Percentiles rank a stretch among this genome's conserved stretches.
phyloP scores from a whole-genome alignment of 2,113 vertebrate genomes.

The Aptenodytes forsteri region DNA sequence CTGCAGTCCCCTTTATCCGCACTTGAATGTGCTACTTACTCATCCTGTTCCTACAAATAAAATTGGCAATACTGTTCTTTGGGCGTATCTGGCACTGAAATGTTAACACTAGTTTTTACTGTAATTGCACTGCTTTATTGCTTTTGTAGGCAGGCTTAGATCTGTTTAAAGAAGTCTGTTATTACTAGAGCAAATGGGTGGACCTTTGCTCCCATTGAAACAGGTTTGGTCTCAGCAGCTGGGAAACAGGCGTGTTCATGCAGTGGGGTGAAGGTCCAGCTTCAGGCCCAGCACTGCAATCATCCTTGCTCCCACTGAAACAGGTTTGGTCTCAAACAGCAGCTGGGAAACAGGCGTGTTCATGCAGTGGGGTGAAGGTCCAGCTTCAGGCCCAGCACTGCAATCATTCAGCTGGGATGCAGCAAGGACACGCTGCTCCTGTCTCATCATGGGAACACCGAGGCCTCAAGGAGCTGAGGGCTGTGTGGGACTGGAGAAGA shows the following conservation, averaged over 20 bases:
- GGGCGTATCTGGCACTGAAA: neutral
- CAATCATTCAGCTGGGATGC: neutral
- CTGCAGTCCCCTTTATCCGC: neutral
- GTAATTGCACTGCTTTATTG: neutral
- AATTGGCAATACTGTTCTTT: neutral
- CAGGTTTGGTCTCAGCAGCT: neutral
- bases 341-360: neutral
- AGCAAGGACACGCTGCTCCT: neutral
- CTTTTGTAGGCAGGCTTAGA: neutral
- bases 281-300: neutral
- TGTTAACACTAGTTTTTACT: neutral
- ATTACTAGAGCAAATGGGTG: neutral
- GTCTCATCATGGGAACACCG: accelerated
- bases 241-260: neutral
- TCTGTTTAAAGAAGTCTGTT: neutral
- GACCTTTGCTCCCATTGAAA: neutral
- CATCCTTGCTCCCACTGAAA: neutral
- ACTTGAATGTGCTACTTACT: neutral
- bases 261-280: neutral
- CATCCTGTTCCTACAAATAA: neutral
- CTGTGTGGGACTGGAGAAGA: neutral
- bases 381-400: neutral
- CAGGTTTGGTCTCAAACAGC: neutral
- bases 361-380: neutral
- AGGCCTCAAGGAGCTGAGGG: neutral